phyloP scores from a whole-genome alignment of 2,797 vertebrate genomes.

The Bryconaethiops microstoma region DNA sequence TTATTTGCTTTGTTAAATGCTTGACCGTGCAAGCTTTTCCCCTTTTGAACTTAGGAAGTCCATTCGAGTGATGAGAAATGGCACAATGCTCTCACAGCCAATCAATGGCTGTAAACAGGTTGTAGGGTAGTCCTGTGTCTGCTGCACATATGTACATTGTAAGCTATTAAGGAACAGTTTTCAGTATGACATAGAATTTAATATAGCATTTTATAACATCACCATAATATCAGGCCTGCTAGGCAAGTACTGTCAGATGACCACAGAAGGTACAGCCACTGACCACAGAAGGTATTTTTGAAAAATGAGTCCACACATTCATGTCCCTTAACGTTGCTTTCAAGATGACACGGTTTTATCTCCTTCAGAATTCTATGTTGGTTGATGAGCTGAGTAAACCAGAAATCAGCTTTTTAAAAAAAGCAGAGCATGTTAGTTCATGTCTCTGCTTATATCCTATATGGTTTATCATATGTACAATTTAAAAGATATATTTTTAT shows the following conservation, averaged over 20 bases:
- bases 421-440: no score
- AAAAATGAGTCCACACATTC: background rate
- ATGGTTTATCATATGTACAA: no score
- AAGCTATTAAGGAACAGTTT: constrained; percentile 32
- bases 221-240: background rate
- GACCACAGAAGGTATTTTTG: background rate
- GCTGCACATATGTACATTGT: constrained; percentile 20
- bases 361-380: background rate
- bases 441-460: no score
- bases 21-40: background rate
- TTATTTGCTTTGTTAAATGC: background rate
- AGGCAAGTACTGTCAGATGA: no score
- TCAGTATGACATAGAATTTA: constrained; percentile 5
- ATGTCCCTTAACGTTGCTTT: background rate
- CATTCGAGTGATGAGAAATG: background rate
- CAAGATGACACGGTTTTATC: background rate
- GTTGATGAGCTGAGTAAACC: background rate
- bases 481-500: no score
- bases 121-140: background rate
- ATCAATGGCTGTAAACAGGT: constrained; percentile 21
- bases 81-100: background rate
- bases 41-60: background rate
- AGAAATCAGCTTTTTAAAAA: no score
- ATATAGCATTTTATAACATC: no score
- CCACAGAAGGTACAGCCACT: background rate